Evolutionary conservation across 2,888 invertebrate species (phyloP), one percentile per base, ranked within the genome.

Genomic region (Sylvicola cinctus): DNA sequence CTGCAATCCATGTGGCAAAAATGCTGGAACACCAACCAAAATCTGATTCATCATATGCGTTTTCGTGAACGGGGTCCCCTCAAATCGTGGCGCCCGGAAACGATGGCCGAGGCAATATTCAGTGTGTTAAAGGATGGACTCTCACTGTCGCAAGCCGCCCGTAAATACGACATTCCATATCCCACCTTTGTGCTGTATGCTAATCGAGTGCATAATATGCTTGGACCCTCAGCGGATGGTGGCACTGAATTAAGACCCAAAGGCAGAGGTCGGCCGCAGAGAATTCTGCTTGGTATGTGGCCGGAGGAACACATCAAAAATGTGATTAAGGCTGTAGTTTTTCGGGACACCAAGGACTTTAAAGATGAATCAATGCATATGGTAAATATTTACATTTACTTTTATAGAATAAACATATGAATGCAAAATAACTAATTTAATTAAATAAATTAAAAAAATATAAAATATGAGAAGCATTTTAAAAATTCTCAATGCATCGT

Each of bases 1-100:
- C 64, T 88, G 55, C 88, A 88, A 60, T 84, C 83, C 37, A 83
- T 87, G 76, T 88, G 88, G 88, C 87, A 88, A 61, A 88, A 87
- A 58, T 87, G 87, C 60, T 88, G 87, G 87, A 87, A 81, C 60
- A 85, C 84, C 44, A 85, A 84, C 58, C 87, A 87, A 59, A 80
- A 79, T 49, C 66, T 87, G 49, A 83, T 87, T 45, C 87, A 87
- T 62, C 84, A 87, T 55, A 62, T 87, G 50, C 72, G 87, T 46
- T 87, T 88, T 66, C 75, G 88, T 32, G 88, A 88, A 60, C 71
- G 88, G 37, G 88, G 88, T 3, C 88, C 88, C 0, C 65, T 88
- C 39, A 88, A 88, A 57, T 87, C 87, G 36, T 88, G 88, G 88
- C 66, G 87, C 34, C 87, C 87, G 3, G 87, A 88, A 56, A 88